A percentile compares a stretch with the other conserved stretches of the same genome.
Conservation (phyloP, 2,888 invertebrate species). For the Zonitis immaculata region DNA sequence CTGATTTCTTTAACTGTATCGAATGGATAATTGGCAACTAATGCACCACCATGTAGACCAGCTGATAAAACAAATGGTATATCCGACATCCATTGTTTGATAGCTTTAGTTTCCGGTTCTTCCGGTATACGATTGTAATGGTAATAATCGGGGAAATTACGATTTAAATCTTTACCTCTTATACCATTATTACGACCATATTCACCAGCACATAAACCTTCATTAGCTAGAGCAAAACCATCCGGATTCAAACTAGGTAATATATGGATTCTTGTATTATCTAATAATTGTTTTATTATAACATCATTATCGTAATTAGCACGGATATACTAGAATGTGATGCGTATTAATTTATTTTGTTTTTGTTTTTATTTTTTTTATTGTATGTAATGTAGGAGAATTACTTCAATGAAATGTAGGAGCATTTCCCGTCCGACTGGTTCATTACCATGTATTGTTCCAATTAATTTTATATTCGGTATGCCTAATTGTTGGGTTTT, state of each 20-base stretch:
- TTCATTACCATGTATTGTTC: slow-evolving; percentile 72
- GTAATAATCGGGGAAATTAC: slow-evolving; percentile 62
- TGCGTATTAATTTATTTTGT: too few relatives aligned
- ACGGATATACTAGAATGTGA: slow-evolving; percentile 47
- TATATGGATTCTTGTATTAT: slow-evolving; percentile 66
- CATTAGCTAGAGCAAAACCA: slow-evolving; percentile 53
- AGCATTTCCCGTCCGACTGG: slow-evolving; percentile 64
- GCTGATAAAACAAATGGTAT: slow-evolving; percentile 60
- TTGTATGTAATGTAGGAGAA: neutral
- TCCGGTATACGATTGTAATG: slow-evolving; percentile 43
- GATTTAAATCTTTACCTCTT: slow-evolving; percentile 49
- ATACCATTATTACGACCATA: slow-evolving; percentile 37
- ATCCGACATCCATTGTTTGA: slow-evolving; percentile 56
- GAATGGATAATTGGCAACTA: slow-evolving; percentile 67
- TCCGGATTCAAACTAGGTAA: slow-evolving; percentile 75
- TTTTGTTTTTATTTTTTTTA: neutral
- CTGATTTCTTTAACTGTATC: slow-evolving; percentile 52
- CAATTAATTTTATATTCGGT: slow-evolving; percentile 68
- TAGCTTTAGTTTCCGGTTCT: slow-evolving; percentile 57
- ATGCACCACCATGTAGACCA: slow-evolving; percentile 61
- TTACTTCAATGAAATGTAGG: slow-evolving; percentile 53
- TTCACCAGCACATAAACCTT: slow-evolving; percentile 34
- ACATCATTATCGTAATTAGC: slow-evolving; percentile 48
- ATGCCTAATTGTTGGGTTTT: slow-evolving; percentile 39
- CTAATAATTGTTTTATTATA: slow-evolving; percentile 56